phyloP scores from a whole-genome alignment of 2,113 vertebrate genomes.

The Cebidichthys violaceus region DNA sequence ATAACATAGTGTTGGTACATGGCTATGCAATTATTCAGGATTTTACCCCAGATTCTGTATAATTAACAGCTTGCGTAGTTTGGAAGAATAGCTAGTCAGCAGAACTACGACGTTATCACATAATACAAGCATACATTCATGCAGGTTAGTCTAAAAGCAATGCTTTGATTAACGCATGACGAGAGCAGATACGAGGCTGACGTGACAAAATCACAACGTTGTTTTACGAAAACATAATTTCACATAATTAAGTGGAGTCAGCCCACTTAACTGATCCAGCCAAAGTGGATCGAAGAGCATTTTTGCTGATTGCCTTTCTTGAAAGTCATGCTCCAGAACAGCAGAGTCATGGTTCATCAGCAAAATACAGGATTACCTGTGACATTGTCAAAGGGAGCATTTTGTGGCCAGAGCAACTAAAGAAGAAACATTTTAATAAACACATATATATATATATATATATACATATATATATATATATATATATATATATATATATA shows the following conservation, averaged over 20 bases:
- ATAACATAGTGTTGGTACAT: background rate
- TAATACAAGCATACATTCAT: conserved; percentile 17
- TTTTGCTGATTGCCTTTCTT: conserved; percentile 52
- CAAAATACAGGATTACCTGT: conserved; percentile 85
- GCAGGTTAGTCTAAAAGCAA: conserved; percentile 16
- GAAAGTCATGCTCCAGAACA: conserved; percentile 84
- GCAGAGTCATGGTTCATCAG: conserved; percentile 49
- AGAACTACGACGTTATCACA: conserved; percentile 1
- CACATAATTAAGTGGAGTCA: conserved; percentile 34
- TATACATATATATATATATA: background rate
- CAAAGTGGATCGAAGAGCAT: conserved; percentile 32
- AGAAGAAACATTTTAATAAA: conserved; percentile 44
- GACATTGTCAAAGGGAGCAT: conserved; percentile 88
- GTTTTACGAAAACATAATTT: conserved; percentile 26
- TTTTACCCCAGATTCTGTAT: background rate
- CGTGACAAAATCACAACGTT: conserved; percentile 18
- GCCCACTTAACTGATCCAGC: conserved; percentile 32
- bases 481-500: background rate
- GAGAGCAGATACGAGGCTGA: conserved; percentile 16
- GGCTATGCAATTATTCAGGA: background rate
- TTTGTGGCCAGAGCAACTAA: conserved; percentile 78
- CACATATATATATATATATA: background rate
- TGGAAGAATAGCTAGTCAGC: background rate
- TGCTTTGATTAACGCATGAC: conserved; percentile 12
- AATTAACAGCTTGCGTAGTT: background rate